These are phyloP conservation scores for Tromatobia lineatoria DNA, from an alignment of 2,888 invertebrate species.

Conservation along the genomic window DNA sequence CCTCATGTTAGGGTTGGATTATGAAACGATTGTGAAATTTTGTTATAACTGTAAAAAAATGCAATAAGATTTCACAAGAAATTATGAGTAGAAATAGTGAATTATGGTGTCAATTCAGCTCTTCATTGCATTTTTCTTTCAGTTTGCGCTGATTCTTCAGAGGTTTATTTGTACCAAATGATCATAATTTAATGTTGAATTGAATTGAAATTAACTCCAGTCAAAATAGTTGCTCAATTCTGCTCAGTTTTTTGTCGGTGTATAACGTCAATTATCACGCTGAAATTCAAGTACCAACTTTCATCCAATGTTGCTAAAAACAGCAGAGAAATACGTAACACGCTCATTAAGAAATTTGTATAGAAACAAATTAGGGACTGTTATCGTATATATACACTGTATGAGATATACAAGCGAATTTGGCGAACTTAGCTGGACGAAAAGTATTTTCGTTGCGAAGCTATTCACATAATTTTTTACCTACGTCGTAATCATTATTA, in stretches of 20 bases:
- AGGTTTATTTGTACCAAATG: no score
- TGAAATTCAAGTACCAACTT: slow-evolving; percentile 29
- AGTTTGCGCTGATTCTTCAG: no score
- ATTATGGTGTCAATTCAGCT: no score
- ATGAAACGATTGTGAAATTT: no score
- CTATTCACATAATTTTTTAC: not conserved
- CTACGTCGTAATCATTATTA: slow-evolving; percentile 27
- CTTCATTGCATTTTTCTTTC: no score
- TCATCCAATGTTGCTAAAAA: slow-evolving; percentile 4
- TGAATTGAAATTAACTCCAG: no score
- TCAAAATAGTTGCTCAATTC: no score
- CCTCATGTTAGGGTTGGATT: no score
- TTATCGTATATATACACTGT: not conserved
- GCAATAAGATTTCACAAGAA: no score
- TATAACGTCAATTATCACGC: slow-evolving; percentile 13
- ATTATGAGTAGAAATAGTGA: no score
- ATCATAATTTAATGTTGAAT: no score
- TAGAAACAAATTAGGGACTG: not conserved
- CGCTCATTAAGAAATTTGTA: not conserved
- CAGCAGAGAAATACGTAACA: slow-evolving; percentile 20
- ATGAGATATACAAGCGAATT: slow-evolving; percentile 9
- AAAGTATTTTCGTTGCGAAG: slow-evolving; percentile 3
- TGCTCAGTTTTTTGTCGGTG: not conserved
- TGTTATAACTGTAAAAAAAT: no score
- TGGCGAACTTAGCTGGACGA: not conserved